Conservation (phyloP, 30 jellyfish, hydroid and myxozoan species). For the Pelagia noctiluca region DNA sequence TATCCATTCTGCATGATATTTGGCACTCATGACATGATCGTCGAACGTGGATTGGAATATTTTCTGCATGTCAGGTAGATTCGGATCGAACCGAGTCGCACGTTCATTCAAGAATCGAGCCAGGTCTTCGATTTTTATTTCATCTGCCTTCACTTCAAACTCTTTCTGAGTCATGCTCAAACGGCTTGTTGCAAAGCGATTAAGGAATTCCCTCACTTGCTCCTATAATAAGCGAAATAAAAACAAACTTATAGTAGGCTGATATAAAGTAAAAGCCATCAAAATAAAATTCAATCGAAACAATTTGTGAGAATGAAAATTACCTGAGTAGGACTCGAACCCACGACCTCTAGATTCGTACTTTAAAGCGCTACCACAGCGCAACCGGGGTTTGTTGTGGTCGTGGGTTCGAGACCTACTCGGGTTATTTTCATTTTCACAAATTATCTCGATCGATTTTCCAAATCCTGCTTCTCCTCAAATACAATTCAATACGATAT, state of each 20-base stretch:
- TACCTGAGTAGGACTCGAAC: too few relatives aligned
- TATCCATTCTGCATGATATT: constrained; percentile 35
- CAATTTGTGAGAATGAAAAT: neutral
- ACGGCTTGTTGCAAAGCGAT: constrained; percentile 33
- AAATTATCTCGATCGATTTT: too few relatives aligned
- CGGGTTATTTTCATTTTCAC: too few relatives aligned
- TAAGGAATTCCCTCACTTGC: constrained; percentile 40
- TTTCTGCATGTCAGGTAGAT: constrained; percentile 18
- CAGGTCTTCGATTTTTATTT: constrained; percentile 11
- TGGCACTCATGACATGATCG: constrained; percentile 40
- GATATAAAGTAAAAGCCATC: too few relatives aligned
- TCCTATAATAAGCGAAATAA: constrained; percentile 28
- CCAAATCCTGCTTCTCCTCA: too few relatives aligned
- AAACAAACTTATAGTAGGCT: too few relatives aligned
- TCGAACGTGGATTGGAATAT: constrained; percentile 30
- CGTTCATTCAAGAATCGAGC: constrained; percentile 18
- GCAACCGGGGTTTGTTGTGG: too few relatives aligned
- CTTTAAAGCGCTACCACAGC: too few relatives aligned
- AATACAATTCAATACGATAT: too few relatives aligned
- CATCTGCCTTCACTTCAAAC: neutral
- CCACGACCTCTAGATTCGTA: too few relatives aligned
- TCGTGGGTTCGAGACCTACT: too few relatives aligned
- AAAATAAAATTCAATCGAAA: neutral
- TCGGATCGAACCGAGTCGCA: constrained; percentile 10
- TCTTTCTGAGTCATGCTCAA: constrained; percentile 36